A percentile compares a stretch with the other conserved stretches of the same genome.
These are phyloP conservation scores for Vesta saturnalis DNA, from an alignment of 2,888 invertebrate species.

Conservation along the genomic window DNA sequence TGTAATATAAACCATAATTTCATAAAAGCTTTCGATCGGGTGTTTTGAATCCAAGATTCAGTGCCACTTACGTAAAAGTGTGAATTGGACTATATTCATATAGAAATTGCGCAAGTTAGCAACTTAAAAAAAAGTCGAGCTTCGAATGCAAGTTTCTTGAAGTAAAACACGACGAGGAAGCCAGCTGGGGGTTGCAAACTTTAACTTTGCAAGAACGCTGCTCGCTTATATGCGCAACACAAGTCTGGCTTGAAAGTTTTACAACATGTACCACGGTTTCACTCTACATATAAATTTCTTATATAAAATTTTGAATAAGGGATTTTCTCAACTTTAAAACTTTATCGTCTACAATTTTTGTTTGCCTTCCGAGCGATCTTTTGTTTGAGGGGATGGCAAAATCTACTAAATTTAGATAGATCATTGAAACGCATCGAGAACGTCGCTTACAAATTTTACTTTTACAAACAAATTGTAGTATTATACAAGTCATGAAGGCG, in stretches of 20 bases:
- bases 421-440: too few species aligned
- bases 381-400: too few species aligned
- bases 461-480: slow-evolving; percentile 55
- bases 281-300: slow-evolving; percentile 58
- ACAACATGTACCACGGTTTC: slow-evolving; percentile 58
- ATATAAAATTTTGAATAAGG: slow-evolving; percentile 56
- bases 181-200: slow-evolving; percentile 54
- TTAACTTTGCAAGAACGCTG: slow-evolving; percentile 46
- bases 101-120: slow-evolving; percentile 55
- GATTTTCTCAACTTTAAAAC: slow-evolving; percentile 50
- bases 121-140: slow-evolving; percentile 56
- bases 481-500: slow-evolving; percentile 59
- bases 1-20: slow-evolving; percentile 39
- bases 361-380: not conserved
- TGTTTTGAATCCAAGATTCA: slow-evolving; percentile 7
- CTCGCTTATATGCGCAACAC: slow-evolving; percentile 39
- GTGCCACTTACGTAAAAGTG: slow-evolving; percentile 41
- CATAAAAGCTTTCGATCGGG: slow-evolving; percentile 27
- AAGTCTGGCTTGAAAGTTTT: slow-evolving; percentile 56
- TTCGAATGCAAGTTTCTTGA: slow-evolving; percentile 51
- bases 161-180: slow-evolving; percentile 55
- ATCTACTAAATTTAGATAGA: too few species aligned
- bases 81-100: slow-evolving; percentile 48
- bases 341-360: slow-evolving; percentile 26
- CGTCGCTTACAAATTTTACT: not conserved